phyloP scores from a whole-genome alignment of 2,113 vertebrate genomes.

The Chaetops frenatus region DNA sequence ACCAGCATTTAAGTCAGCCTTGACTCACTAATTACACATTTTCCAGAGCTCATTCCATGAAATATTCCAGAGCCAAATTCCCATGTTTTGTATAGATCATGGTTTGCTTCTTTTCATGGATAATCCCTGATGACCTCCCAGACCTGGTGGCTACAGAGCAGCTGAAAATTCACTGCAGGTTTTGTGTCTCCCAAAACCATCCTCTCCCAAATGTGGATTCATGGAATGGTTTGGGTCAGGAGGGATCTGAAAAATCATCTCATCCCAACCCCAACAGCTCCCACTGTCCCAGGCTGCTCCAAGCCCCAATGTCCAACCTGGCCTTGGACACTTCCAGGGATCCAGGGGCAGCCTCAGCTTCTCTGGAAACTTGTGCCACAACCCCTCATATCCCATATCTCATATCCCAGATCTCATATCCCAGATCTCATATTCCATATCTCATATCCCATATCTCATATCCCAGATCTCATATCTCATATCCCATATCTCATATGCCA shows the following conservation, averaged over 20 bases:
- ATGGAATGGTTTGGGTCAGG: not conserved
- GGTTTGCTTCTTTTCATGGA: not conserved
- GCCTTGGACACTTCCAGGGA: not conserved
- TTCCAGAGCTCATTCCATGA: not conserved
- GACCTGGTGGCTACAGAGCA: not conserved
- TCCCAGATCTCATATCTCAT: too few relatives aligned
- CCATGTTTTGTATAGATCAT: fast-evolving
- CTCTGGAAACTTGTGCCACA: not conserved
- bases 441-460: not conserved
- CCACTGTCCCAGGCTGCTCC: not conserved
- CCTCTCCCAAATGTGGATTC: not conserved
- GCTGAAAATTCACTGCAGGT: not conserved
- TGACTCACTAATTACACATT: not conserved
- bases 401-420: too few relatives aligned
- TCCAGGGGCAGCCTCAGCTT: not conserved
- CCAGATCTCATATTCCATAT: fast-evolving
- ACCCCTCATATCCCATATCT: not conserved
- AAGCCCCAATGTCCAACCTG: not conserved
- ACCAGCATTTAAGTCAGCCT: not conserved
- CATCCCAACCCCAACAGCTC: fast-evolving
- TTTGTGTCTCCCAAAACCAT: not conserved
- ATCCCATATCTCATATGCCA: not conserved
- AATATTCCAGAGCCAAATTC: not conserved
- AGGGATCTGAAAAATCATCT: not conserved
- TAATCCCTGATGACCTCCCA: not conserved